These are phyloP conservation scores for Pelusios castaneus DNA, from an alignment of 2,113 vertebrate species.

Conservation along the genomic window DNA sequence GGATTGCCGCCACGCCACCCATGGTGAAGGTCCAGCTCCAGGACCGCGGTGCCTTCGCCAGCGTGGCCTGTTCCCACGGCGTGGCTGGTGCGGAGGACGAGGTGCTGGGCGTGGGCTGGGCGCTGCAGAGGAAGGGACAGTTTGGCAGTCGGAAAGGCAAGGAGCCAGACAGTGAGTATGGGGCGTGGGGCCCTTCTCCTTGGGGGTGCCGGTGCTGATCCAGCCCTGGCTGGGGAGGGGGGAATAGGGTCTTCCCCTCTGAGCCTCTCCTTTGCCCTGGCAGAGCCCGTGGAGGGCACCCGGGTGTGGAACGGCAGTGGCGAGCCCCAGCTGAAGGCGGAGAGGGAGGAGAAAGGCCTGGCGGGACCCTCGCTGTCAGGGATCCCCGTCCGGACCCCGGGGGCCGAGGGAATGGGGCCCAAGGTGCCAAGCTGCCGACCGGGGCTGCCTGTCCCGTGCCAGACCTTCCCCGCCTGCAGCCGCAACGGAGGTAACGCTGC, in stretches of 20 bases:
- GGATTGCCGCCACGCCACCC: constrained; percentile 33
- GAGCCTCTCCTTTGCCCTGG: neutral
- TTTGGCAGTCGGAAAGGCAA: constrained; percentile 84
- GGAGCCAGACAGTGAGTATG: constrained; percentile 86
- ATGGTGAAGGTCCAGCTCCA: constrained; percentile 70
- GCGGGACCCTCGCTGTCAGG: constrained; percentile 76
- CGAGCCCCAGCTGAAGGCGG: constrained; percentile 77
- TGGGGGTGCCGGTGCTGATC: neutral
- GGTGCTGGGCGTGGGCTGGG: constrained; percentile 80
- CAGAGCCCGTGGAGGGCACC: constrained; percentile 78
- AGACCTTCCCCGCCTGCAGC: constrained; percentile 90
- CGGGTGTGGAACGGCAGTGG: constrained; percentile 84
- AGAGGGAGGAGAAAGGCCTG: constrained; percentile 80
- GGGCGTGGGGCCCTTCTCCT: neutral
- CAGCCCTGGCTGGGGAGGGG: neutral
- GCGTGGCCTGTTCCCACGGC: constrained; percentile 67
- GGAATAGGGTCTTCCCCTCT: too few species aligned
- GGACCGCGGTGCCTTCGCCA: constrained; percentile 64
- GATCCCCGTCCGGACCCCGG: constrained; percentile 84
- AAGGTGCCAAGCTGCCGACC: constrained; percentile 80
- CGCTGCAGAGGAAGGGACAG: constrained; percentile 87
- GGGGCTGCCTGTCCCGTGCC: constrained; percentile 87
- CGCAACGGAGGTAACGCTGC: constrained; percentile 85
- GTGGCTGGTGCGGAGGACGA: neutral
- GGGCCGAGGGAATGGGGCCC: constrained; percentile 79